A percentile compares a stretch with the other conserved stretches of the same genome.
Conservation (phyloP, 2,888 invertebrate species). For the Orthosia gothica region DNA sequence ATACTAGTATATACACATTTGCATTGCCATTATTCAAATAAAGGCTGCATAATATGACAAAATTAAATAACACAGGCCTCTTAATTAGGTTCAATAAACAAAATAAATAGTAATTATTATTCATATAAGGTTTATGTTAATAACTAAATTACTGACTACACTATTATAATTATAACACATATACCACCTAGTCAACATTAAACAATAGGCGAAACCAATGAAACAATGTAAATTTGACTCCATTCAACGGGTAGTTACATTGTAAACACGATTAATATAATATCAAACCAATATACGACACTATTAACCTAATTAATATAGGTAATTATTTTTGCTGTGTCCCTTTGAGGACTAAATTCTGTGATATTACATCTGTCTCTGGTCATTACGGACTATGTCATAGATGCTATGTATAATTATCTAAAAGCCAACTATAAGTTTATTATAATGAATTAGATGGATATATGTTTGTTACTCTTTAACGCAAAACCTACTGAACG, state of each 20-base stretch:
- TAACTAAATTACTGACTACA: conserved; percentile 27
- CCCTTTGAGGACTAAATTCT: conserved; percentile 12
- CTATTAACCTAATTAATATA: conserved; percentile 19
- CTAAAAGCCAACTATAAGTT: not conserved
- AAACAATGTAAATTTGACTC: conserved; percentile 31
- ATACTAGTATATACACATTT: not conserved
- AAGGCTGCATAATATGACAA: not conserved
- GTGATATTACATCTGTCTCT: conserved; percentile 3
- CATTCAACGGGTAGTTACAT: conserved; percentile 31
- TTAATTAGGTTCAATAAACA: not conserved
- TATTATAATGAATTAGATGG: too few species aligned
- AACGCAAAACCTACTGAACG: too few species aligned
- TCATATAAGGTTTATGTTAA: not conserved
- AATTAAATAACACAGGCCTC: not conserved
- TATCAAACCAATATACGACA: conserved; percentile 17
- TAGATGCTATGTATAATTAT: not conserved
- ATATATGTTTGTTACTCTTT: too few species aligned
- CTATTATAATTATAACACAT: conserved; percentile 17
- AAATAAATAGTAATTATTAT: conserved; percentile 7
- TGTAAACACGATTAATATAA: conserved; percentile 23
- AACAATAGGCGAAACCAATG: conserved; percentile 44
- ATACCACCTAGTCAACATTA: conserved; percentile 31
- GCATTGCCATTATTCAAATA: not conserved
- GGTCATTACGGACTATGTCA: not conserved
- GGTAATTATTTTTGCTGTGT: not conserved